Base-by-base conservation (phyloP, 2,888 invertebrate genomes). In the Patella depressa region DNA sequence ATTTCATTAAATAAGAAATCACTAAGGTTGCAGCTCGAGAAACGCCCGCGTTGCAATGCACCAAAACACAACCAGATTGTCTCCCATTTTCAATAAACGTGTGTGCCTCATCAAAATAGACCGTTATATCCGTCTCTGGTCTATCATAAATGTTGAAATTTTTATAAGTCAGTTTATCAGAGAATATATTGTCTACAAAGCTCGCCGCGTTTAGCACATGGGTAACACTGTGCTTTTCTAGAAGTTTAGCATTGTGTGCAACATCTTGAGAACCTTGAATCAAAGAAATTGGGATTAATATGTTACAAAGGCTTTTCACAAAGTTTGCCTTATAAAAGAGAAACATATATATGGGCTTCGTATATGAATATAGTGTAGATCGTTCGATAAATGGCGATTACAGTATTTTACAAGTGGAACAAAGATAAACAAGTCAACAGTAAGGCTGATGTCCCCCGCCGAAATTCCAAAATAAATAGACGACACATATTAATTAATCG, bases 11-110 rank as follows among this genome's bases (percentile, higher is more conserved):
- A 92, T 95, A 98, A 11, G 94, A 96, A 75, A 97, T 95, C 0
- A 95, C 94, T 34, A 97, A 93, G 79, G 95, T 93, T 0, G 96
- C 94, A 3, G 97, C 95, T 14, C 98, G 93, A 0, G 97, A 98
- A 0, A 97, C 95, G 0, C 98, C 98, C 53, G 97, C 97, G 91
- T 97, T 98, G 89, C 98, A 98, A 92, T 98, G 97, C 2, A 98
- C 94, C 82, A 97, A 93, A 74, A 97, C 93, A 88, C 94, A 93
- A 53, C 94, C 93, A 45, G 90, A 90, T n/a, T 73, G 69, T 5
- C 94, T 89, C 29, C 93, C 93, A 59, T 91, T 81, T n/a, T 94
- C 92, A 73, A 97, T 95, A 86, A 95, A 95, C 1, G 92, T 89
- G 78, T 95, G 92, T 85, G 95, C 94, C 15, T 82, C 80, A 0